These are phyloP conservation scores for Somateria mollissima DNA, from an alignment of 2,797 vertebrate genomes.

Conservation along the genomic window DNA sequence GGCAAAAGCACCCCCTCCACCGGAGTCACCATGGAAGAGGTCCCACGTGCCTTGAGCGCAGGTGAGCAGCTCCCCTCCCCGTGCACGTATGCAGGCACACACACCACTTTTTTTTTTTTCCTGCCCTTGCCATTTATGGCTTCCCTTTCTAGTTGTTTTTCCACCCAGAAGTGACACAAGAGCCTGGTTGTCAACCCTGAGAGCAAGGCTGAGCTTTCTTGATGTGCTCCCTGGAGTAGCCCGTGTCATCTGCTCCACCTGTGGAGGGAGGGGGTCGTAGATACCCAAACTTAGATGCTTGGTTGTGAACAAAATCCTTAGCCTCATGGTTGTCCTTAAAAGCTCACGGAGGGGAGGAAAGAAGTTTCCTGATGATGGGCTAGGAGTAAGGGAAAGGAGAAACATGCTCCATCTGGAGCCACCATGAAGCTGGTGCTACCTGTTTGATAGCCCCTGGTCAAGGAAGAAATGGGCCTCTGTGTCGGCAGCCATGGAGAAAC, in stretches of 20 bases:
- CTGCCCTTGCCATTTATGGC: background rate
- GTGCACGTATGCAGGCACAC: rapidly evolving
- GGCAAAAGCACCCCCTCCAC: background rate
- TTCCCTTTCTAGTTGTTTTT: background rate
- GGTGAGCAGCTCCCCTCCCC: background rate
- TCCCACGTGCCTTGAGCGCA: background rate
- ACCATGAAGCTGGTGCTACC: background rate
- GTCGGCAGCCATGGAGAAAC: background rate
- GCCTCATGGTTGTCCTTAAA: background rate
- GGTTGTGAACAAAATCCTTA: background rate
- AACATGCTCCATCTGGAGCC: background rate
- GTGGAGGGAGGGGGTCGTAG: rapidly evolving
- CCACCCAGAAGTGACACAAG: too few species aligned
- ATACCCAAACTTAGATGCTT: background rate
- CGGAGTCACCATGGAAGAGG: constrained; percentile 32
- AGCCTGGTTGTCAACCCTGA: too few species aligned
- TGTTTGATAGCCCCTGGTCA: background rate
- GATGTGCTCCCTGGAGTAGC: background rate
- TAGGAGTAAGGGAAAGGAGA: background rate
- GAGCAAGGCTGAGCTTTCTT: background rate
- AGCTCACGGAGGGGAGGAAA: background rate
- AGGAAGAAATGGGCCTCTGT: background rate
- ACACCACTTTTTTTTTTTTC: background rate
- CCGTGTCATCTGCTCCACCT: rapidly evolving
- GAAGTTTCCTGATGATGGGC: background rate